These are phyloP conservation scores for Ligdia adustata DNA, from an alignment of 2,888 invertebrate genomes.

Conservation along the genomic window DNA sequence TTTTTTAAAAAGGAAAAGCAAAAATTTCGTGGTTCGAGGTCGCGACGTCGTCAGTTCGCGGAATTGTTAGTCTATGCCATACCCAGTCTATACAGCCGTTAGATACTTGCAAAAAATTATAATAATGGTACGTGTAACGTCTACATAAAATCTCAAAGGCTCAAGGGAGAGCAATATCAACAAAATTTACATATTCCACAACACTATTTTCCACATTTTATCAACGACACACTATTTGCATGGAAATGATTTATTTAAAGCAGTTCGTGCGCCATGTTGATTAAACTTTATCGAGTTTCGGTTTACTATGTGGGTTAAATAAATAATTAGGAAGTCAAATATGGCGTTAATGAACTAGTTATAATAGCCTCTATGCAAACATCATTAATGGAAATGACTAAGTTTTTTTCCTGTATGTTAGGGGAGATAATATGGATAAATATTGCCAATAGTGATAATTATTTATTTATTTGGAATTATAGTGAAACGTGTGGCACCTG, in stretches of 20 bases:
- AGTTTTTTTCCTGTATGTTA: not conserved
- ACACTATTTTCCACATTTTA: conserved; percentile 47
- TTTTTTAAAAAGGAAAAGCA: no score
- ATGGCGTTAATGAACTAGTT: not conserved
- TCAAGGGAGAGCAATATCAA: conserved; percentile 41
- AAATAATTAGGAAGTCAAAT: not conserved
- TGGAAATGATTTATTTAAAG: conserved; percentile 49
- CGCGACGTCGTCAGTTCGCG: no score
- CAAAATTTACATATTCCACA: conserved; percentile 48
- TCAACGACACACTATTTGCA: conserved; percentile 45
- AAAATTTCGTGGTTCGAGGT: no score
- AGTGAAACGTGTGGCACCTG: no score
- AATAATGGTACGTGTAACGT: conserved; percentile 3
- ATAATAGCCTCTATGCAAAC: not conserved
- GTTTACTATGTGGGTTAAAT: no score
- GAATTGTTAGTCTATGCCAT: no score
- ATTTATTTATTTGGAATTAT: not conserved
- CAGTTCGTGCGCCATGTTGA: conserved; percentile 31
- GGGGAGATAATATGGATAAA: no score
- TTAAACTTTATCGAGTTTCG: conserved; percentile 33
- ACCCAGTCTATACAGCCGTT: no score
- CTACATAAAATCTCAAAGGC: conserved; percentile 31
- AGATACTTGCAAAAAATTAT: no score
- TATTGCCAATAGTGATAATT: no score
- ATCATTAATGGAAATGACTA: not conserved